These are phyloP conservation scores for Laothoe populi DNA, from an alignment of 2,888 invertebrate species.

Conservation along the genomic window DNA sequence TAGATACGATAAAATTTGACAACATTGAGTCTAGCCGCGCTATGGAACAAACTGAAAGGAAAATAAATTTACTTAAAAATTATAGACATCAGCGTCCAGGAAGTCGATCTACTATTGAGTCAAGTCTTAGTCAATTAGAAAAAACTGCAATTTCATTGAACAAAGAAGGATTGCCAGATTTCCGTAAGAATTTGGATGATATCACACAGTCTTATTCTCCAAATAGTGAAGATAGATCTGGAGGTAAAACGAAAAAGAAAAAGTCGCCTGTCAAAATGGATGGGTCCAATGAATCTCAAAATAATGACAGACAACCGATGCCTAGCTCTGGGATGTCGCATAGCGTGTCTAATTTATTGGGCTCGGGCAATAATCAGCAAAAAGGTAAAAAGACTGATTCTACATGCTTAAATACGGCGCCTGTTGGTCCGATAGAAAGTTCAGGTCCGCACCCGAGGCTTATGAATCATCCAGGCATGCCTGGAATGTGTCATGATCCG, in stretches of 20 bases:
- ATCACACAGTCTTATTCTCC: slow-evolving; percentile 81
- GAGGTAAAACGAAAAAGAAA: slow-evolving; percentile 71
- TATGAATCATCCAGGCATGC: slow-evolving; percentile 38
- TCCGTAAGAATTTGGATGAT: slow-evolving; percentile 77
- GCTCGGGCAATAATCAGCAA: slow-evolving; percentile 46
- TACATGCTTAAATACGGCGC: slow-evolving; percentile 40
- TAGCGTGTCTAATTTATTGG: slow-evolving; percentile 75
- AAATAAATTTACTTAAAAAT: slow-evolving; percentile 77
- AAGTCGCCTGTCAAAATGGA: slow-evolving; percentile 70
- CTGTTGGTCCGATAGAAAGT: slow-evolving; percentile 51
- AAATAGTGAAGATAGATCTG: slow-evolving; percentile 64
- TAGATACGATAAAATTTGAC: slow-evolving; percentile 40
- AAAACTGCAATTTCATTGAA: slow-evolving; percentile 73
- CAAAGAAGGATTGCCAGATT: slow-evolving; percentile 77
- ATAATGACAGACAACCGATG: slow-evolving; percentile 44
- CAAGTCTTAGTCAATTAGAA: slow-evolving; percentile 74
- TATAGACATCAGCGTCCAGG: slow-evolving; percentile 77
- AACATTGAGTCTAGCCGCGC: slow-evolving; percentile 40
- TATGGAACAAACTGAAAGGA: slow-evolving; percentile 61
- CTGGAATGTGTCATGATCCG: slow-evolving; percentile 44
- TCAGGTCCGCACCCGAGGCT: slow-evolving; percentile 37
- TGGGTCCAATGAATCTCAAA: slow-evolving; percentile 54
- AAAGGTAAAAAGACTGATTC: slow-evolving; percentile 51
- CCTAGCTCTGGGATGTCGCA: slow-evolving; percentile 65
- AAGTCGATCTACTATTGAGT: slow-evolving; percentile 66